Percentiles rank a stretch among this genome's conserved stretches.
These are phyloP conservation scores for Buphagus erythrorhynchus DNA, from an alignment of 2,797 vertebrate genomes.

Conservation along the genomic window DNA sequence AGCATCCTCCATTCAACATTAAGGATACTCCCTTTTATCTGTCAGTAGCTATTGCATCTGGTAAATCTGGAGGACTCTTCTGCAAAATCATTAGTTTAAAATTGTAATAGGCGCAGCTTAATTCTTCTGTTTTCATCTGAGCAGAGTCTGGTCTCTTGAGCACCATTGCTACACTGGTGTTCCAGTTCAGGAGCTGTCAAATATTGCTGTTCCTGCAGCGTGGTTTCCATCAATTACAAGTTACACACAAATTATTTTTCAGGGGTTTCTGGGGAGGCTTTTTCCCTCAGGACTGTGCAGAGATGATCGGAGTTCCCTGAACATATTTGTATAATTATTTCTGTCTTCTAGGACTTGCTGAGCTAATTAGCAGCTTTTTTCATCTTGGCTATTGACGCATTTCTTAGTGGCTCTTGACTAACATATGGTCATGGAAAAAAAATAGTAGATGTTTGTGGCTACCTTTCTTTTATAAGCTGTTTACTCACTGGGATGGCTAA, in stretches of 20 bases:
- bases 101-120: neutral
- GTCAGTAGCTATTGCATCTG: neutral
- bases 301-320: neutral
- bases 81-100: neutral
- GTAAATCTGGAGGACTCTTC: neutral
- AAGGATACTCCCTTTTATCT: neutral
- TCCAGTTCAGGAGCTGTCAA: neutral
- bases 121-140: neutral
- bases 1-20: neutral
- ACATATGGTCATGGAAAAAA: neutral
- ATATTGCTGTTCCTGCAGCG: neutral
- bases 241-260: neutral
- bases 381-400: neutral
- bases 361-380: constrained; percentile 4
- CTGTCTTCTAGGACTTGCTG: neutral
- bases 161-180: neutral
- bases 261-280: neutral
- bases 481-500: neutral
- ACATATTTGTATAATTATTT: neutral
- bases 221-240: neutral
- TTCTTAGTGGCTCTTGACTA: neutral
- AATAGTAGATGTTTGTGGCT: neutral
- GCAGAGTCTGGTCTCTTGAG: neutral
- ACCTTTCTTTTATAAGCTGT: neutral
- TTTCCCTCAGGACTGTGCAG: neutral